These are phyloP conservation scores for Mungos mungo DNA, from an alignment of 2,113 vertebrate genomes.

Conservation along the genomic window DNA sequence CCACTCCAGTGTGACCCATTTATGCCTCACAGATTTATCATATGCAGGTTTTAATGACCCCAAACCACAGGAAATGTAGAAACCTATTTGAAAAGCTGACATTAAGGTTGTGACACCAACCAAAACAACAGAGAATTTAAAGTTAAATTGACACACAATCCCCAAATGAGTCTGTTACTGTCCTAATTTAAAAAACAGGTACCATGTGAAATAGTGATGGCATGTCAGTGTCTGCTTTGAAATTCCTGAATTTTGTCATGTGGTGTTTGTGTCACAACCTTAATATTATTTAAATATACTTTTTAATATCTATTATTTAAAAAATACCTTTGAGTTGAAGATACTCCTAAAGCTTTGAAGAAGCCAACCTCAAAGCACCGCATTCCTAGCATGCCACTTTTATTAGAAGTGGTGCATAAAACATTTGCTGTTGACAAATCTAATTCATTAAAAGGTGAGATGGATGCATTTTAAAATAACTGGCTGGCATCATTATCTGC, in stretches of 20 bases:
- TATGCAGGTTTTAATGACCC: slow-evolving; percentile 76
- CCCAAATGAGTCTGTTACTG: slow-evolving; percentile 79
- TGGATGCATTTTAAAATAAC: slow-evolving; percentile 87
- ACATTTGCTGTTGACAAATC: slow-evolving; percentile 88
- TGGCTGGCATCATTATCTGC: slow-evolving; percentile 86
- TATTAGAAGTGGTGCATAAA: slow-evolving; percentile 87
- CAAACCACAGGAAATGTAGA: slow-evolving; percentile 70
- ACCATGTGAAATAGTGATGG: slow-evolving; percentile 81
- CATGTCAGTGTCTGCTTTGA: slow-evolving; percentile 84
- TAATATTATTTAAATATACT: slow-evolving; percentile 88
- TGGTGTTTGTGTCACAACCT: slow-evolving; percentile 88
- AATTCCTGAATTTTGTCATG: slow-evolving; percentile 84
- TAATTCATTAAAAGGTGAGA: slow-evolving; percentile 87
- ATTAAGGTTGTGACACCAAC: slow-evolving; percentile 82
- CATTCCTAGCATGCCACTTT: slow-evolving; percentile 79
- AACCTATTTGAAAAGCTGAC: slow-evolving; percentile 76
- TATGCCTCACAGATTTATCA: slow-evolving; percentile 70
- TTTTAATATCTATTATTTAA: slow-evolving; percentile 89
- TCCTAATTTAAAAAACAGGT: slow-evolving; percentile 78
- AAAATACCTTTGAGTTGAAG: slow-evolving; percentile 84
- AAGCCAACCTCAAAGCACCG: slow-evolving; percentile 84
- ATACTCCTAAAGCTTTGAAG: slow-evolving; percentile 84
- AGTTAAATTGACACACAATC: slow-evolving; percentile 82
- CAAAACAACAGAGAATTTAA: slow-evolving; percentile 81
- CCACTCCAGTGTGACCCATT: slow-evolving; percentile 64